Evolutionary conservation across 2,797 vertebrate species (phyloP).

Genomic region (Anabas testudineus): DNA sequence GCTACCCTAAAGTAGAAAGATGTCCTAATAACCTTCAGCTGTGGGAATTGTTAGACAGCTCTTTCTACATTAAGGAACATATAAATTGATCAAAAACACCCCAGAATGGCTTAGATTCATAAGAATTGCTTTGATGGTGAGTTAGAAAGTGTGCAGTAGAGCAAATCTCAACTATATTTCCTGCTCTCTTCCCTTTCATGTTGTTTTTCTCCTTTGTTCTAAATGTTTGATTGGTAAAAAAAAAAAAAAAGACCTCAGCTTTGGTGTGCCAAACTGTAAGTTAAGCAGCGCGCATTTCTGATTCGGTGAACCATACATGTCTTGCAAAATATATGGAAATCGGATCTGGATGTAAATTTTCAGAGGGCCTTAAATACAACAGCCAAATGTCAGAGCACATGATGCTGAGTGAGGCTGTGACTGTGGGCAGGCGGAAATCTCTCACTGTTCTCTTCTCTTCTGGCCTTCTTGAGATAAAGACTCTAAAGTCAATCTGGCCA

Average conservation of each 20-base stretch:
- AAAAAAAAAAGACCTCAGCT: not conserved
- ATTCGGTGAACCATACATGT: conserved; percentile 28
- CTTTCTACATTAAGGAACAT: conserved; percentile 62
- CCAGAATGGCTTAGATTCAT: conserved; percentile 35
- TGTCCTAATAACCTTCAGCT: conserved; percentile 65
- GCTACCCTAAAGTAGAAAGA: conserved; percentile 70
- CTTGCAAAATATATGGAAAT: conserved; percentile 36
- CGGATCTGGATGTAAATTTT: conserved; percentile 30
- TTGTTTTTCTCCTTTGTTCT: not conserved
- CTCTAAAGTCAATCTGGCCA: conserved; percentile 66
- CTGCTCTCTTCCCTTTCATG: not conserved
- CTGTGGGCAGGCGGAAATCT: conserved; percentile 49
- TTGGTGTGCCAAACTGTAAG: conserved; percentile 9
- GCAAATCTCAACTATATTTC: conserved; percentile 22
- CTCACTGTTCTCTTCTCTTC: conserved; percentile 46
- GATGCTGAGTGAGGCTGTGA: conserved; percentile 38
- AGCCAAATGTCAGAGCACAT: conserved; percentile 40
- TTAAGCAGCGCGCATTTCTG: conserved; percentile 27
- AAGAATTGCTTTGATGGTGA: conserved; percentile 47
- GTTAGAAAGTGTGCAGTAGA: not conserved
- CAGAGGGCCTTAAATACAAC: conserved; percentile 34
- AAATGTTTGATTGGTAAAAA: conserved; percentile 13
- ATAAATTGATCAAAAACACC: conserved; percentile 57
- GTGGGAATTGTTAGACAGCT: conserved; percentile 63
- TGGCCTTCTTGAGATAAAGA: conserved; percentile 72